Evolutionary conservation across 2,888 invertebrate genomes (phyloP).

Genomic region (Catocala sponsa): DNA sequence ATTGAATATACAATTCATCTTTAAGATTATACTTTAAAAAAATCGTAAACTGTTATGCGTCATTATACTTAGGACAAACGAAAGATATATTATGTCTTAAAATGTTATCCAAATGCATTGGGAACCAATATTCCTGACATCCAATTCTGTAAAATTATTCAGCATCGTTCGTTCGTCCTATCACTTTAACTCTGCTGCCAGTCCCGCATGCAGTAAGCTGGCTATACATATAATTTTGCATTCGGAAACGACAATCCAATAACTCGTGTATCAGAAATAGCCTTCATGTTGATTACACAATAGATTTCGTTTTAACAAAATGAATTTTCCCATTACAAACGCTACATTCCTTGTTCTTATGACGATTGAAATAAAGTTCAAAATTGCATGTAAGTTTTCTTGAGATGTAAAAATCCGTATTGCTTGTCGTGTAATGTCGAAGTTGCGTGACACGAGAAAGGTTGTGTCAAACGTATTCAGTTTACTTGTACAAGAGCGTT

Average conservation of each 20-base stretch:
- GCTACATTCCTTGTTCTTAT: conserved; percentile 9
- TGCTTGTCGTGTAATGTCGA: conserved; percentile 46
- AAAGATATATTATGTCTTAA: too few relatives aligned
- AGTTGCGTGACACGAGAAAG: conserved; percentile 49
- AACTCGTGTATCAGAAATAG: background rate
- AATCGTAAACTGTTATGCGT: too few relatives aligned
- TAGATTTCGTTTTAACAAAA: conserved; percentile 13
- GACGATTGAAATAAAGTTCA: conserved; percentile 13
- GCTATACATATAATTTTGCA: background rate
- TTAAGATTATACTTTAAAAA: too few relatives aligned
- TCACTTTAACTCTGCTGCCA: too few relatives aligned
- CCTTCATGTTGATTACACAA: conserved; percentile 22
- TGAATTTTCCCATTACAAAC: conserved; percentile 6
- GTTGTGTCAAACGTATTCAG: conserved; percentile 32
- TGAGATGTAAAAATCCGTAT: conserved; percentile 36
- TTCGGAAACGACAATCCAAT: background rate
- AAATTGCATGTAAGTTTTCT: conserved; percentile 29
- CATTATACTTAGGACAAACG: too few relatives aligned
- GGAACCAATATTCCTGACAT: too few relatives aligned
- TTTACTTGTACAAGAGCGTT: conserved; percentile 13
- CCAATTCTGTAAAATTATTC: too few relatives aligned
- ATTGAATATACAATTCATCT: too few relatives aligned
- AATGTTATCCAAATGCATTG: too few relatives aligned
- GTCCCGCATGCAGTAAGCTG: too few relatives aligned
- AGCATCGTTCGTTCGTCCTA: too few relatives aligned